A percentile compares a stretch with the other conserved stretches of the same genome.
Evolutionary conservation across 2,888 invertebrate genomes (phyloP).

Genomic region (Drosophila pseudotalamancana): DNA sequence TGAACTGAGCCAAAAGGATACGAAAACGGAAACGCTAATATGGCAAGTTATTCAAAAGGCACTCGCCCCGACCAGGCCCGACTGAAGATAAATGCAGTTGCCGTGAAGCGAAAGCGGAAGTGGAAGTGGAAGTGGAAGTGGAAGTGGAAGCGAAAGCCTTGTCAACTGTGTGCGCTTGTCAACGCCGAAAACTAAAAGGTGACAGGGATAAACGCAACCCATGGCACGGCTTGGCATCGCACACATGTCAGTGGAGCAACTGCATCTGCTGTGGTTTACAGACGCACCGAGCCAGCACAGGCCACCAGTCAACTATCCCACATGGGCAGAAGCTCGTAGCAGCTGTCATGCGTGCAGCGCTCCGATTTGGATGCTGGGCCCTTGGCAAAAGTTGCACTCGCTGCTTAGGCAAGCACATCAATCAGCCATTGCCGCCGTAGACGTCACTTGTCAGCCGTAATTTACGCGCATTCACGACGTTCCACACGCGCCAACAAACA

Average conservation of each 20-base stretch:
- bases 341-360: constrained; percentile 72
- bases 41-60: constrained; percentile 78
- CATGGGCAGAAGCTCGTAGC: constrained; percentile 60
- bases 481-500: constrained; percentile 59
- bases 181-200: constrained; percentile 78
- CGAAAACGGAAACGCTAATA: constrained; percentile 66
- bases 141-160: constrained; percentile 41
- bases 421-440: constrained; percentile 64
- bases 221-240: constrained; percentile 46
- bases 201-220: constrained; percentile 73
- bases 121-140: too few relatives aligned
- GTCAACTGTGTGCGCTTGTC: constrained; percentile 74
- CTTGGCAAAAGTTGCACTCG: constrained; percentile 60
- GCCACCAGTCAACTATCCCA: constrained; percentile 7
- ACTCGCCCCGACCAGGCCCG: constrained; percentile 39
- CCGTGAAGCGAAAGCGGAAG: constrained; percentile 27
- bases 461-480: constrained; percentile 71
- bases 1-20: constrained; percentile 31
- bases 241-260: constrained; percentile 50
- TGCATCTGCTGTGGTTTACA: constrained; percentile 62
- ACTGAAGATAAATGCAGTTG: constrained; percentile 55
- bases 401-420: constrained; percentile 63
- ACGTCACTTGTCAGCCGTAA: constrained; percentile 71
- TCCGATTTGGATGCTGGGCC: constrained; percentile 25
- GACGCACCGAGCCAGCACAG: constrained; percentile 7